phyloP scores from a whole-genome alignment of 2,113 vertebrate species.

The Pseudorectes ferrugineus region DNA sequence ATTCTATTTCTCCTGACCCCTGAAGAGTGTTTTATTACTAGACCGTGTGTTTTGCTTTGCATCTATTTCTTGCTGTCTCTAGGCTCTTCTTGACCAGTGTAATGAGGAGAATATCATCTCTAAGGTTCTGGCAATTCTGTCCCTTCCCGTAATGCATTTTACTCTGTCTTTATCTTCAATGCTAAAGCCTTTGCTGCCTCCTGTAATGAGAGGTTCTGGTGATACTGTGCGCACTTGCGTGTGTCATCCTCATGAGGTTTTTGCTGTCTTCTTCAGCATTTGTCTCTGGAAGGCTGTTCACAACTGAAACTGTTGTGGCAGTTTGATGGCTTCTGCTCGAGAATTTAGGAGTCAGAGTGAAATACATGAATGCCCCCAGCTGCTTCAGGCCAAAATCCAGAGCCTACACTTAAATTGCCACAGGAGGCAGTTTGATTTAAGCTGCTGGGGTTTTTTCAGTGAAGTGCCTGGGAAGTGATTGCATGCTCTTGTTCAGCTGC shows the following conservation, averaged over 20 bases:
- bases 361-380: neutral
- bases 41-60: neutral
- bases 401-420: neutral
- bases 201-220: neutral
- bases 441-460: neutral
- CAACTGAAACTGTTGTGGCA: neutral
- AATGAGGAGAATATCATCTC: neutral
- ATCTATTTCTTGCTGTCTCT: neutral
- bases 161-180: neutral
- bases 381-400: neutral
- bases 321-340: neutral
- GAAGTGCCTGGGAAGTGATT: neutral
- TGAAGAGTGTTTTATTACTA: neutral
- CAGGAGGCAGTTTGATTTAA: neutral
- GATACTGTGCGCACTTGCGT: neutral
- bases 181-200: neutral
- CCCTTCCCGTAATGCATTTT: neutral
- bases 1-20: neutral
- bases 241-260: neutral
- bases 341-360: neutral
- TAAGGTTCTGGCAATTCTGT: neutral
- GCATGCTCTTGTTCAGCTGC: neutral
- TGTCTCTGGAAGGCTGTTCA: neutral
- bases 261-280: neutral
- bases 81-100: neutral